A percentile compares a stretch with the other conserved stretches of the same genome.
Evolutionary conservation across 92 coral and sea anemone species (phyloP).

Genomic region (Porites divaricata): DNA sequence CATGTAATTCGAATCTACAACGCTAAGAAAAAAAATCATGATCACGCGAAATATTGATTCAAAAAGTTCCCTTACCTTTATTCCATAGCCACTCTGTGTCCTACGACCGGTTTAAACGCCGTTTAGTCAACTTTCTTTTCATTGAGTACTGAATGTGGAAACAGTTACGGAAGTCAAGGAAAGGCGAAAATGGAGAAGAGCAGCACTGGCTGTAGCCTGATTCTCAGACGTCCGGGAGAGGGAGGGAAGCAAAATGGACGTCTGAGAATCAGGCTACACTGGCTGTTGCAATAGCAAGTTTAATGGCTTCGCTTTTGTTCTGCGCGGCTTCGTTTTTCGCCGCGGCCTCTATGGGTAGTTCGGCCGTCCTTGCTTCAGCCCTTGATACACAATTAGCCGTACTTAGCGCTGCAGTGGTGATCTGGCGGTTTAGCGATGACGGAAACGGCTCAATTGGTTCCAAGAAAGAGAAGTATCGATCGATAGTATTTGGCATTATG

Average conservation of each 20-base stretch:
- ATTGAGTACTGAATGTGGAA: no score
- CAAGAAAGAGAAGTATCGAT: constrained; percentile 18
- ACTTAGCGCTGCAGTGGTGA: constrained; percentile 11
- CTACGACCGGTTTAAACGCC: no score
- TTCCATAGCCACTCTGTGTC: no score
- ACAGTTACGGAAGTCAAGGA: not conserved
- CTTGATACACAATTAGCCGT: constrained; percentile 15
- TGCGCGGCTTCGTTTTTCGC: constrained; percentile 5
- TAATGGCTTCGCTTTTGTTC: constrained; percentile 12
- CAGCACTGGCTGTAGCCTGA: constrained; percentile 17
- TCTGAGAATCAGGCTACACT: no score
- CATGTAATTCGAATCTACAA: no score
- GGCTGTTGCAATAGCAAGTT: constrained; percentile 16
- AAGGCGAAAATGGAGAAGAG: constrained; percentile 24
- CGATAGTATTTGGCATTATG: constrained; percentile 26
- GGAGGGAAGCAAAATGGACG: no score
- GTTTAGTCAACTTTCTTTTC: no score
- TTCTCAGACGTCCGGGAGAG: no score
- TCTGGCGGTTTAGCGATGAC: constrained; percentile 21
- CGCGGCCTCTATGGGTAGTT: constrained; percentile 13
- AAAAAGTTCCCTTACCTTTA: no score
- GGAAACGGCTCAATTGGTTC: not conserved
- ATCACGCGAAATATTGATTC: no score
- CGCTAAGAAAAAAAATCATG: no score
- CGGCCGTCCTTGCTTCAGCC: constrained; percentile 27